Evolutionary conservation across 23 tunicate species (phyloP).

Genomic region (Halocynthia aurantium): DNA sequence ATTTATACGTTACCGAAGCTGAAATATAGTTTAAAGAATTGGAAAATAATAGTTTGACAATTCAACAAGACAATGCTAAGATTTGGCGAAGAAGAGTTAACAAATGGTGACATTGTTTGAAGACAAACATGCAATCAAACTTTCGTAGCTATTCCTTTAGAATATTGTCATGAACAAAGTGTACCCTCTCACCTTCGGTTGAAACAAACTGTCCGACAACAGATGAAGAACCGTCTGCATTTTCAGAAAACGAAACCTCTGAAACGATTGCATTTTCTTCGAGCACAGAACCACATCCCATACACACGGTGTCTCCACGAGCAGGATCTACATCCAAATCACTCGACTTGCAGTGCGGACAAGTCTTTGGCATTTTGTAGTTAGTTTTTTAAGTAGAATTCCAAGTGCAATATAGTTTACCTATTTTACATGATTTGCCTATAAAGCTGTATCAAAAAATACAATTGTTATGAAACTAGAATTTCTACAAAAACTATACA

Average conservation of each 20-base stretch:
- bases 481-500: too few relatives aligned
- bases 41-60: not conserved
- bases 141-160: too few relatives aligned
- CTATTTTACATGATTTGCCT: not conserved
- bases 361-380: conserved; percentile 24
- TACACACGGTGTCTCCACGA: conserved; percentile 83
- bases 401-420: not conserved
- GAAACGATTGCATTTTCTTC: conserved; percentile 92
- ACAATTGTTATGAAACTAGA: too few relatives aligned
- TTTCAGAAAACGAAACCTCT: conserved; percentile 74
- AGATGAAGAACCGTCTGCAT: conserved; percentile 82
- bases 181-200: conserved; percentile 50
- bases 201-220: conserved; percentile 94
- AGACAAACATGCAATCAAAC: too few relatives aligned
- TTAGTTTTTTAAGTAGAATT: not conserved
- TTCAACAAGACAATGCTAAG: conserved; percentile 35
- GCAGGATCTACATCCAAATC: conserved; percentile 82
- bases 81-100: not conserved
- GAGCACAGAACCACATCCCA: conserved; percentile 65
- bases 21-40: not conserved
- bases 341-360: conserved; percentile 89
- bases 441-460: too few relatives aligned
- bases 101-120: not conserved
- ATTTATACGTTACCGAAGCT: not conserved
- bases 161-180: not conserved